These are phyloP conservation scores for Cerceris ruficornis DNA, from an alignment of 2,888 invertebrate genomes.

Conservation along the genomic window DNA sequence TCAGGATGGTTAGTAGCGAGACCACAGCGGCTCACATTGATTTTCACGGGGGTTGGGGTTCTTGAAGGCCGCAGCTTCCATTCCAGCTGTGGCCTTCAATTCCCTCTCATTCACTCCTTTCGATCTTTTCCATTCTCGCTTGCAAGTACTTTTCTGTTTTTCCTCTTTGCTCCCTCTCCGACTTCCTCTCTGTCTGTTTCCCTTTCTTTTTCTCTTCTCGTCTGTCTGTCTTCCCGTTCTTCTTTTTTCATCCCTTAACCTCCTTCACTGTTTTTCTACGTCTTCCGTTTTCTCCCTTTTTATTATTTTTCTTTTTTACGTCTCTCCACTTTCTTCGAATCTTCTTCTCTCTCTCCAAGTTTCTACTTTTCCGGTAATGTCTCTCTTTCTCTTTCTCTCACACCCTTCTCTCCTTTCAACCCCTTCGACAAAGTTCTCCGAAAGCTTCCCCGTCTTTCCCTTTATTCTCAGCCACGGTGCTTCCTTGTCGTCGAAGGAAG, in stretches of 20 bases:
- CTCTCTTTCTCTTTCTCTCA: slow-evolving; percentile 8
- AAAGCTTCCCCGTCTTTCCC: not conserved
- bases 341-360: too few species aligned
- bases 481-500: too few species aligned
- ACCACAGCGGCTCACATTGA: slow-evolving; percentile 73
- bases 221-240: slow-evolving; percentile 6
- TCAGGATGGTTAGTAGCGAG: slow-evolving; percentile 74
- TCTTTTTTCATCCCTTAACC: not conserved
- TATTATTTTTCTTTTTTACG: too few species aligned
- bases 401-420: not conserved
- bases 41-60: slow-evolving; percentile 72
- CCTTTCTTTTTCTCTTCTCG: slow-evolving; percentile 9
- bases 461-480: too few species aligned
- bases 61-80: slow-evolving; percentile 69
- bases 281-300: too few species aligned
- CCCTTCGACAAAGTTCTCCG: not conserved
- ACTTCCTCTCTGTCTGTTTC: not conserved
- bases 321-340: too few species aligned
- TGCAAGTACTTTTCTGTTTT: not conserved
- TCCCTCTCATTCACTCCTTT: slow-evolving; percentile 61
- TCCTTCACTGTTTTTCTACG: too few species aligned
- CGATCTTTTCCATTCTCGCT: slow-evolving; percentile 45
- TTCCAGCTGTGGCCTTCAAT: slow-evolving; percentile 69
- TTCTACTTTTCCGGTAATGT: too few species aligned
- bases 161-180: not conserved